Evolutionary conservation across 2,888 invertebrate species (phyloP).

Genomic region (Epinotia nisella): DNA sequence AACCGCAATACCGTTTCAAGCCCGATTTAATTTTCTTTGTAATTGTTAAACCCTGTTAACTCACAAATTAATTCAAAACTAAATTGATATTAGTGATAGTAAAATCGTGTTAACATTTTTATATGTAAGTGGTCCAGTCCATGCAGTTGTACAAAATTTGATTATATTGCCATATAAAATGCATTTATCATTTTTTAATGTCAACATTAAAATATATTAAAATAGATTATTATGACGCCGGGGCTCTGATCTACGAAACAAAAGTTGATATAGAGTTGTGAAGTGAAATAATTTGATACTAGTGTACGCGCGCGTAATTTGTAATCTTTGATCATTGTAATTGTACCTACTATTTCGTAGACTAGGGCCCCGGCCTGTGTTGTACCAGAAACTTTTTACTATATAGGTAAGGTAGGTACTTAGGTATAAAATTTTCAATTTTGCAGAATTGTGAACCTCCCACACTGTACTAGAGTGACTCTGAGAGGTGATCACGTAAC

Average conservation of each 20-base stretch:
- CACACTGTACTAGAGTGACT: neutral
- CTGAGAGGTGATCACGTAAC: too few species aligned
- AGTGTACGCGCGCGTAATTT: neutral
- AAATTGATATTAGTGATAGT: neutral
- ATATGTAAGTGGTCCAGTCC: slow-evolving; percentile 3
- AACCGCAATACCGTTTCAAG: neutral
- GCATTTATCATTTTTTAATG: slow-evolving; percentile 28
- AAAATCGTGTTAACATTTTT: slow-evolving; percentile 7
- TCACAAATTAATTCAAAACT: neutral
- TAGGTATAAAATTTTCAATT: neutral
- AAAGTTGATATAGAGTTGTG: neutral
- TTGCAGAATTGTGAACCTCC: neutral
- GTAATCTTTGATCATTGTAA: neutral
- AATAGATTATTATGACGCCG: neutral
- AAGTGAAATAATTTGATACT: neutral
- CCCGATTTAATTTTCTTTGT: neutral
- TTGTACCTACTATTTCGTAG: neutral
- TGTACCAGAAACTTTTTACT: neutral
- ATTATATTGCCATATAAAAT: slow-evolving; percentile 32
- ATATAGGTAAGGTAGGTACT: neutral
- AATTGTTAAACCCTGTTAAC: neutral
- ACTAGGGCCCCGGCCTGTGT: neutral
- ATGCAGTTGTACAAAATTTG: slow-evolving; percentile 3
- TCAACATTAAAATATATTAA: too few species aligned
- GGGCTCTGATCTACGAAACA: neutral